Percentiles rank a stretch among this genome's conserved stretches.
phyloP scores from a whole-genome alignment of 2,888 invertebrate genomes.

The Leptura quadrifasciata region DNA sequence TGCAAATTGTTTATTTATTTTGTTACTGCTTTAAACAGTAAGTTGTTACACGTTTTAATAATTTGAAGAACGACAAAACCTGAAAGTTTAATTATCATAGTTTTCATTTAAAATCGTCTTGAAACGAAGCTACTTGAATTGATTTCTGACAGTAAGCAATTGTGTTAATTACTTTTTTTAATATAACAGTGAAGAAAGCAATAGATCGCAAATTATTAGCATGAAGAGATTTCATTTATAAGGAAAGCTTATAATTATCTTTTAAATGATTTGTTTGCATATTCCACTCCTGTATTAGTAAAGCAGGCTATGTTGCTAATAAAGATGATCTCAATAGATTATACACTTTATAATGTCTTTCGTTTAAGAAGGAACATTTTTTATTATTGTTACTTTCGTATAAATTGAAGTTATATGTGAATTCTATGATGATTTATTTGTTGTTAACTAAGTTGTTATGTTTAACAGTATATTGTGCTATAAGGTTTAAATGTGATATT shows the following conservation, averaged over 20 bases:
- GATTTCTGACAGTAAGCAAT: not conserved
- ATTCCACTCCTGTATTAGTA: too few species aligned
- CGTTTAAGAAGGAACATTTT: too few species aligned
- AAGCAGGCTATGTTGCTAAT: too few species aligned
- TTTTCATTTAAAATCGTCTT: not conserved
- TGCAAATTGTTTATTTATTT: constrained; percentile 1
- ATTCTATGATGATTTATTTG: too few species aligned
- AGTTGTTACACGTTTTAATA: not conserved
- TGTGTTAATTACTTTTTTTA: not conserved
- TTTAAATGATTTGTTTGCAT: too few species aligned
- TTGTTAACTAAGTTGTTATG: too few species aligned
- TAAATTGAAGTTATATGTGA: too few species aligned
- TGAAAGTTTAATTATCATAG: not conserved
- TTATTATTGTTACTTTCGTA: too few species aligned
- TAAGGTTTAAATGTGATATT: too few species aligned
- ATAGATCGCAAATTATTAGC: not conserved
- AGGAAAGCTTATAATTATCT: not conserved
- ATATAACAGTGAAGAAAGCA: not conserved
- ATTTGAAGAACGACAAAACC: not conserved
- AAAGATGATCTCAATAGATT: too few species aligned
- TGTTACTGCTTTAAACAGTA: not conserved
- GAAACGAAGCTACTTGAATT: not conserved
- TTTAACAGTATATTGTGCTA: too few species aligned
- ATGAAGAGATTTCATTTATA: not conserved
- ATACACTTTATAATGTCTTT: too few species aligned